A percentile compares a stretch with the other conserved stretches of the same genome.
Conservation (phyloP, 2,797 vertebrate genomes). For the Rhynchonycteris naso region DNA sequence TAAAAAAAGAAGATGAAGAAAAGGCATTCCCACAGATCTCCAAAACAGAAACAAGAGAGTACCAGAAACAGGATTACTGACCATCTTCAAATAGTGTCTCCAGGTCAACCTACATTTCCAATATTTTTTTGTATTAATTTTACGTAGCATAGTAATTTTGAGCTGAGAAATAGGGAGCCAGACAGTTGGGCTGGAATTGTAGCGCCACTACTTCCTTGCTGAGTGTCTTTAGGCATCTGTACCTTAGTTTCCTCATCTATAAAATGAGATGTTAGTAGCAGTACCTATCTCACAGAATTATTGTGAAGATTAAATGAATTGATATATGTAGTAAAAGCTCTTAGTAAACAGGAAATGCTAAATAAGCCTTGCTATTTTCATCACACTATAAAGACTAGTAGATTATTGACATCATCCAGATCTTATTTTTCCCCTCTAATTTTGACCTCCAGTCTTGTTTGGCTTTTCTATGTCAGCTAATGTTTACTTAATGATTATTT, state of each 20-base stretch:
- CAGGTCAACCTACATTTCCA: not conserved
- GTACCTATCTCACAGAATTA: not conserved
- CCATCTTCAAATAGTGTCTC: not conserved
- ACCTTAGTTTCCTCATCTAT: constrained; percentile 14
- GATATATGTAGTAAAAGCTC: not conserved
- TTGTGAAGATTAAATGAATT: constrained; percentile 20
- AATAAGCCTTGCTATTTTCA: constrained; percentile 40
- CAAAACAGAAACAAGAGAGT: constrained; percentile 71
- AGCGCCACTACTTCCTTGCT: not conserved
- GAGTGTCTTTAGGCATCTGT: not conserved
- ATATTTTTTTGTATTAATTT: constrained; percentile 22
- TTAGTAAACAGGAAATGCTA: constrained; percentile 42
- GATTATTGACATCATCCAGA: not conserved
- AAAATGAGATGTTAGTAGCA: not conserved
- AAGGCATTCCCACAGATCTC: constrained; percentile 75
- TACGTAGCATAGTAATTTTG: not conserved
- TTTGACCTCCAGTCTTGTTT: not conserved
- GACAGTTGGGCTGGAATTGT: not conserved
- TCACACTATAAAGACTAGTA: constrained; percentile 10
- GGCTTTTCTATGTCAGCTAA: constrained; percentile 51
- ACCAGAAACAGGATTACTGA: not conserved
- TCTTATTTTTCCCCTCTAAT: constrained; percentile 34
- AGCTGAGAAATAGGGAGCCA: constrained; percentile 1
- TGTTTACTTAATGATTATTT: not conserved
- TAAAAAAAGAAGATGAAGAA: constrained; percentile 74